Evolutionary conservation across 2,888 invertebrate species (phyloP).

Genomic region (Geophilus truncorum): DNA sequence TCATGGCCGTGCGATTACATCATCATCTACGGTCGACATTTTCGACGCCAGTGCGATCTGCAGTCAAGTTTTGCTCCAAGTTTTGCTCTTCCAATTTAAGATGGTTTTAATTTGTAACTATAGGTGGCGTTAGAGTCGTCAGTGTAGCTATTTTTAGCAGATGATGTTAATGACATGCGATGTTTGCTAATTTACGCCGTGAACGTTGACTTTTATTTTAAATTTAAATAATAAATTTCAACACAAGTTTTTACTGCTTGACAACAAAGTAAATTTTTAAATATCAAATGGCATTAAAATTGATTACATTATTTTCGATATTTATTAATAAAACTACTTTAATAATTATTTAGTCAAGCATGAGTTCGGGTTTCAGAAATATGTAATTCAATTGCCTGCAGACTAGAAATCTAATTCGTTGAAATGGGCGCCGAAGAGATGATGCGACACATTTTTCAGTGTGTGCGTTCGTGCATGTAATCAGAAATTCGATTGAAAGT

Average conservation of each 20-base stretch:
- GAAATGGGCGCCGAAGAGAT: background rate
- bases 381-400: background rate
- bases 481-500: background rate
- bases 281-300: too few species aligned
- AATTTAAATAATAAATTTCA: too few species aligned
- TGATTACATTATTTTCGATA: too few species aligned
- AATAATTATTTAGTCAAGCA: background rate
- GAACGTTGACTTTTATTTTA: too few species aligned
- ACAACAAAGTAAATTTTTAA: too few species aligned
- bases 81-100: background rate
- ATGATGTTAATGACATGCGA: too few species aligned
- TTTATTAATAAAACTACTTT: too few species aligned
- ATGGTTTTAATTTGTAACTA: background rate
- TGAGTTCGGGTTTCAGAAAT: background rate
- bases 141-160: too few species aligned
- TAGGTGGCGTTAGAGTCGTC: background rate
- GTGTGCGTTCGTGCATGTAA: background rate
- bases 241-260: too few species aligned
- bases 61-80: background rate
- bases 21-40: background rate
- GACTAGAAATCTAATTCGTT: background rate
- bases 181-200: too few species aligned
- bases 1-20: slow-evolving; percentile 31
- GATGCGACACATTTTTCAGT: background rate
- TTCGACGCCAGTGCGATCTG: background rate